Evolutionary conservation across 2,113 vertebrate species (phyloP).

Genomic region (Hippocampus zosterae): DNA sequence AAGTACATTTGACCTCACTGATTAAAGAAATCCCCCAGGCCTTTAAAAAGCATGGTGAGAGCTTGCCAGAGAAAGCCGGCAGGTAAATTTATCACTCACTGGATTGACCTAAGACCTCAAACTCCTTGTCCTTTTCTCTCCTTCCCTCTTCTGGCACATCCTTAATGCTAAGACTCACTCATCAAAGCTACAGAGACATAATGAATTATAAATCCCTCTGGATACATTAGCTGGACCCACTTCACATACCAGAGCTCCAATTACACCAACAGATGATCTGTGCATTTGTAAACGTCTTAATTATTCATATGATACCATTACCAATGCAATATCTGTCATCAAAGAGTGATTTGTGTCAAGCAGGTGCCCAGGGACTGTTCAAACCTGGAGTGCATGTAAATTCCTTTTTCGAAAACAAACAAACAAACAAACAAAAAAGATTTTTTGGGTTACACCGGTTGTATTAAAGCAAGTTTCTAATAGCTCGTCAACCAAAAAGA

Average conservation of each 20-base stretch:
- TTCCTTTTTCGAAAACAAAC: too few relatives aligned
- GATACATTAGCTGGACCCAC: constrained; percentile 60
- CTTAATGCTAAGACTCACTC: constrained; percentile 53
- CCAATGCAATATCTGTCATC: constrained; percentile 34
- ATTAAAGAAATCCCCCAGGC: constrained; percentile 60
- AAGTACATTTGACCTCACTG: constrained; percentile 59
- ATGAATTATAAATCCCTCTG: constrained; percentile 62
- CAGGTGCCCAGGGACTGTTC: neutral
- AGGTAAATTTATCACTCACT: constrained; percentile 50
- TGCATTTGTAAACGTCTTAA: constrained; percentile 61
- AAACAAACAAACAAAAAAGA: too few relatives aligned
- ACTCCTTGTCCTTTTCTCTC: constrained; percentile 6
- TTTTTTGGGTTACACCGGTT: too few relatives aligned
- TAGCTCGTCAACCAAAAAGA: too few relatives aligned
- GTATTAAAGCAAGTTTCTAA: too few relatives aligned
- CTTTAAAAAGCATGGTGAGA: constrained; percentile 25
- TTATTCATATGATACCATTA: constrained; percentile 61
- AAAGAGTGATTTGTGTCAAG: constrained; percentile 39
- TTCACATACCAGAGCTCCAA: constrained; percentile 58
- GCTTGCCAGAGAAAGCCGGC: constrained; percentile 7
- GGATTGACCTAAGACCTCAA: constrained; percentile 59
- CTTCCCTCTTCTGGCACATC: constrained; percentile 38
- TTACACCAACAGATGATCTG: constrained; percentile 61
- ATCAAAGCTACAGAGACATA: constrained; percentile 51
- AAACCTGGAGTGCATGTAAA: neutral